phyloP scores from a whole-genome alignment of 2,797 vertebrate genomes.

The Sandelia bainsii region DNA sequence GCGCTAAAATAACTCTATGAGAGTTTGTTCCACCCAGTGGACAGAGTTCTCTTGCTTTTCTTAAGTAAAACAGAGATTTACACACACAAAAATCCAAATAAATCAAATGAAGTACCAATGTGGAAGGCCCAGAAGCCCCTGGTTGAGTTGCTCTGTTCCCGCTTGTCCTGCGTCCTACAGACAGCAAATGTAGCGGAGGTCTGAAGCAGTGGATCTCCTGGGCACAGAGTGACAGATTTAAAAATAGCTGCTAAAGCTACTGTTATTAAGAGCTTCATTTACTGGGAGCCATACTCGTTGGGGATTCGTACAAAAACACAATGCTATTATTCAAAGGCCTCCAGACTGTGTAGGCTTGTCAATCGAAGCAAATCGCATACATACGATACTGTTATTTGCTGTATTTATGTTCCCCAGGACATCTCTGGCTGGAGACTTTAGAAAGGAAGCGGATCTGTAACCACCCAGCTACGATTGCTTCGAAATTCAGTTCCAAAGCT shows the following conservation, averaged over 20 bases:
- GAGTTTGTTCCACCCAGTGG: conserved; percentile 34
- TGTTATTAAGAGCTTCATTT: conserved; percentile 72
- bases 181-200: conserved; percentile 54
- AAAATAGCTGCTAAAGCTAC: conserved; percentile 62
- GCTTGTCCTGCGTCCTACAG: conserved; percentile 49
- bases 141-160: conserved; percentile 46
- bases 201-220: conserved; percentile 63
- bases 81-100: conserved; percentile 64
- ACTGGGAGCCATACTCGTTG: conserved; percentile 44
- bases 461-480: not conserved
- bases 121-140: conserved; percentile 52
- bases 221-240: conserved; percentile 73
- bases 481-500: conserved; percentile 18
- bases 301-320: conserved; percentile 33
- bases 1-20: not conserved
- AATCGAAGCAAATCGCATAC: conserved; percentile 27
- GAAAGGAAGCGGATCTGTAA: not conserved
- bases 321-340: conserved; percentile 46
- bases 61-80: conserved; percentile 52
- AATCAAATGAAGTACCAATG: conserved; percentile 64
- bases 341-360: conserved; percentile 16
- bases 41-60: conserved; percentile 47
- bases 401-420: conserved; percentile 9
- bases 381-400: conserved; percentile 19
- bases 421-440: not conserved